Percentiles rank a stretch among this genome's conserved stretches.
These are phyloP conservation scores for Wasmannia auropunctata DNA, from an alignment of 1,140 invertebrate species.

Conservation along the genomic window DNA sequence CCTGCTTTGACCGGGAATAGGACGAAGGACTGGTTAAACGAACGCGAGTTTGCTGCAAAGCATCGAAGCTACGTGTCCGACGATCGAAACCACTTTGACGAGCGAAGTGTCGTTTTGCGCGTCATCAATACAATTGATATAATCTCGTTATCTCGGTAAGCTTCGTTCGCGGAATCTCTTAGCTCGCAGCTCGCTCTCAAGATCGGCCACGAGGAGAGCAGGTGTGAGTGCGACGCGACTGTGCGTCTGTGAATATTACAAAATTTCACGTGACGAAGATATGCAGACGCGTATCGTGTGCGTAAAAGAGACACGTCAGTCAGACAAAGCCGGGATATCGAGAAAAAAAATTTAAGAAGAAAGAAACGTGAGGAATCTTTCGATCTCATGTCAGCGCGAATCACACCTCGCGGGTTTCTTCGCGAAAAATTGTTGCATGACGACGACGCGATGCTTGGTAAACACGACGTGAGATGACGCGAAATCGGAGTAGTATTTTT, in stretches of 20 bases:
- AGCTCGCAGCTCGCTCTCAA: background rate
- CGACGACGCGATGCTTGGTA: background rate
- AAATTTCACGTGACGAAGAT: conserved; percentile 7
- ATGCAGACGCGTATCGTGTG: background rate
- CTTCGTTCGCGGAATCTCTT: conserved; percentile 23
- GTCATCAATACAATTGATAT: conserved; percentile 61
- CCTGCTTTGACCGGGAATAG: background rate
- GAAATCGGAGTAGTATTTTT: background rate
- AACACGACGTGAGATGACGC: background rate
- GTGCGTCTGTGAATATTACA: background rate
- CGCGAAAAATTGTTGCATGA: background rate
- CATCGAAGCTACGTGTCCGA: background rate
- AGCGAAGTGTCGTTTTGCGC: conserved; percentile 52
- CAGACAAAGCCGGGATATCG: background rate
- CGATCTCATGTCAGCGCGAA: background rate
- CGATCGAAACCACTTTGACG: background rate
- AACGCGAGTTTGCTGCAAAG: background rate
- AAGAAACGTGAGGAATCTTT: background rate
- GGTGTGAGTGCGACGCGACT: background rate
- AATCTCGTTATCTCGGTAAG: conserved; percentile 71
- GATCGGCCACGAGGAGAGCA: background rate
- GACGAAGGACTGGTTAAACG: background rate
- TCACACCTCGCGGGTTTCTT: background rate
- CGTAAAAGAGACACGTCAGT: background rate
- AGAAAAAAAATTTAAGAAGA: background rate